phyloP scores from a whole-genome alignment of 2,113 vertebrate genomes.

The Xiphophorus hellerii region DNA sequence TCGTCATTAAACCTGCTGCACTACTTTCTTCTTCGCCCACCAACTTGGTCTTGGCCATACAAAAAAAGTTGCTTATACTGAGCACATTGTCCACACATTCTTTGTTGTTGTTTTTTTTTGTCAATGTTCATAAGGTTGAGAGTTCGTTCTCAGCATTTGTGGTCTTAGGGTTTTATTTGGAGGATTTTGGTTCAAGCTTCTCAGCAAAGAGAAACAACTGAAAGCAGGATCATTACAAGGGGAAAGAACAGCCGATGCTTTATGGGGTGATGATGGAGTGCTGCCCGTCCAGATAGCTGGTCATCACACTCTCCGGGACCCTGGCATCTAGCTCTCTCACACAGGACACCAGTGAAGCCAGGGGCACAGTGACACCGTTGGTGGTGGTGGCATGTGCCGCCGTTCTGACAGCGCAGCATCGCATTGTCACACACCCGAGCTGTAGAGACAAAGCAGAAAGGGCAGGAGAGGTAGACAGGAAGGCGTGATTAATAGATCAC shows the following conservation, averaged over 20 bases:
- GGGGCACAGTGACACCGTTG: constrained; percentile 89
- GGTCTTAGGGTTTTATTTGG: constrained; percentile 55
- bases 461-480: constrained; percentile 41
- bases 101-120: constrained; percentile 29
- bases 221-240: constrained; percentile 59
- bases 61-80: constrained; percentile 57
- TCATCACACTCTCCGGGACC: constrained; percentile 83
- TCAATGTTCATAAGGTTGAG: constrained; percentile 43
- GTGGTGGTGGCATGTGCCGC: constrained; percentile 93
- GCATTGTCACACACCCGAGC: constrained; percentile 95
- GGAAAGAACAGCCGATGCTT: constrained; percentile 23
- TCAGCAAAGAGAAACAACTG: constrained; percentile 71
- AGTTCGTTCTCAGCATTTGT: constrained; percentile 48
- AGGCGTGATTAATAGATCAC: constrained; percentile 68
- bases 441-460: constrained; percentile 76
- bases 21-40: constrained; percentile 22
- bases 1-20: constrained; percentile 33
- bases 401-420: constrained; percentile 95
- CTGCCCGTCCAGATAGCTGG: constrained; percentile 72
- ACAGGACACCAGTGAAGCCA: constrained; percentile 89
- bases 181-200: constrained; percentile 40
- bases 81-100: constrained; percentile 44
- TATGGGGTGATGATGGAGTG: constrained; percentile 24
- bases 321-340: constrained; percentile 87
- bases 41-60: constrained; percentile 39